phyloP scores from a whole-genome alignment of 2,113 vertebrate genomes.

The Phrynocephalus versicolor region DNA sequence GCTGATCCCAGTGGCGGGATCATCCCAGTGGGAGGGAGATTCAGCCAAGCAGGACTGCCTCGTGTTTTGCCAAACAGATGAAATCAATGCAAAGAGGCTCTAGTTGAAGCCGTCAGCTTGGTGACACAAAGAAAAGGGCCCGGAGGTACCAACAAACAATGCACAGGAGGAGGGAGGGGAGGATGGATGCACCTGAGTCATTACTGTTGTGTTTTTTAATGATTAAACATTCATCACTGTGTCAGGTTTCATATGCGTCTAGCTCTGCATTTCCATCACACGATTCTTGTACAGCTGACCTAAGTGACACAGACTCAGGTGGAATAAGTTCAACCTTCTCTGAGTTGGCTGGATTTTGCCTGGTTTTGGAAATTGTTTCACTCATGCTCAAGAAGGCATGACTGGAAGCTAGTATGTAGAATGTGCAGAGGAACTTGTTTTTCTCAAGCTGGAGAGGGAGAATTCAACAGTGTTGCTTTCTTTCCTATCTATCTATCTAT shows the following conservation, averaged over 20 bases:
- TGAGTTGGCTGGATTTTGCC: neutral
- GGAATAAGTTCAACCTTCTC: neutral
- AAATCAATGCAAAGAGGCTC: neutral
- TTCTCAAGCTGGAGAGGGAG: neutral
- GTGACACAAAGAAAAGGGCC: neutral
- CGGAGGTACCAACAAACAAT: neutral
- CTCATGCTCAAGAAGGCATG: too few species aligned
- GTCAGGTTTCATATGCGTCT: neutral
- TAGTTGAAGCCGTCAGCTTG: neutral
- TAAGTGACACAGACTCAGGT: neutral
- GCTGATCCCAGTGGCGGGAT: neutral
- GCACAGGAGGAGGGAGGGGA: neutral
- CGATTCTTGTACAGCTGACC: neutral
- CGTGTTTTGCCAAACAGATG: conserved; percentile 16
- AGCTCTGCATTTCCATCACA: neutral
- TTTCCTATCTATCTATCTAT: too few species aligned
- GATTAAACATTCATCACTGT: neutral
- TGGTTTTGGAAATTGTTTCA: neutral
- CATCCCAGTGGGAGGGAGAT: conserved; percentile 1
- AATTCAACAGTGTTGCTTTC: neutral
- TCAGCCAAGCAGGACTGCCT: neutral
- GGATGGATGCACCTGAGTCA: neutral
- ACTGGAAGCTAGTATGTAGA: neutral
- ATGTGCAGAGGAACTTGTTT: neutral
- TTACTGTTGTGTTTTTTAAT: neutral